Percentiles rank a stretch among this genome's conserved stretches.
These are phyloP conservation scores for Polypterus bichir DNA, from an alignment of 2,113 vertebrate genomes.

Conservation along the genomic window DNA sequence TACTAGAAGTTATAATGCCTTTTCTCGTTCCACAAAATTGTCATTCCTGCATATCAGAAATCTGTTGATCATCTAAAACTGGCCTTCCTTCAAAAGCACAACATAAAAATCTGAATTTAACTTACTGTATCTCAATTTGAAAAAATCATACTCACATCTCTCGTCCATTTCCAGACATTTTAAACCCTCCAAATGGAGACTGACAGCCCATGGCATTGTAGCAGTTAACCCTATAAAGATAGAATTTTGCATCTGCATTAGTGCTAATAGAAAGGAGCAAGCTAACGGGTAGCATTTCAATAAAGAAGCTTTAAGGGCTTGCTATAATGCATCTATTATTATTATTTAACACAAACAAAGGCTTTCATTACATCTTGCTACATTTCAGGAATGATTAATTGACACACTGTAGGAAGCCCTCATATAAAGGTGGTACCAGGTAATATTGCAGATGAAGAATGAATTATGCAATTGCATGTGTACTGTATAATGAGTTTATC, in stretches of 20 bases:
- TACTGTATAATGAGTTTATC: no score
- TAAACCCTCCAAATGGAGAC: conserved; percentile 74
- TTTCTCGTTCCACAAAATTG: no score
- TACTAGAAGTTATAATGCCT: no score
- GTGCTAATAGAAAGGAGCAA: not conserved
- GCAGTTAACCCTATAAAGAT: conserved; percentile 67
- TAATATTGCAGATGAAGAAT: no score
- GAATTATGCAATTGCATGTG: no score
- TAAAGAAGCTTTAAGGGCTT: not conserved
- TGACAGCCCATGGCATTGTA: conserved; percentile 60
- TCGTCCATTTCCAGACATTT: conserved; percentile 84
- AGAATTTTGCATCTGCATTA: not conserved
- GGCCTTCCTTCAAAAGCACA: no score
- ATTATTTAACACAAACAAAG: not conserved
- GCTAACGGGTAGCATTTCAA: not conserved
- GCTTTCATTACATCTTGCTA: no score
- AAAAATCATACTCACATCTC: conserved; percentile 62
- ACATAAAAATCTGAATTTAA: no score
- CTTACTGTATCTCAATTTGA: not conserved
- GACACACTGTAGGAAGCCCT: not conserved
- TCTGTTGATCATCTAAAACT: no score
- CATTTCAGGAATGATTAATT: not conserved
- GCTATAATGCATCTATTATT: not conserved
- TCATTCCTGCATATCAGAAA: no score
- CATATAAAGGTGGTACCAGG: no score